Base-by-base conservation (phyloP, 1,140 invertebrate genomes). In the Heliconius himera region DNA sequence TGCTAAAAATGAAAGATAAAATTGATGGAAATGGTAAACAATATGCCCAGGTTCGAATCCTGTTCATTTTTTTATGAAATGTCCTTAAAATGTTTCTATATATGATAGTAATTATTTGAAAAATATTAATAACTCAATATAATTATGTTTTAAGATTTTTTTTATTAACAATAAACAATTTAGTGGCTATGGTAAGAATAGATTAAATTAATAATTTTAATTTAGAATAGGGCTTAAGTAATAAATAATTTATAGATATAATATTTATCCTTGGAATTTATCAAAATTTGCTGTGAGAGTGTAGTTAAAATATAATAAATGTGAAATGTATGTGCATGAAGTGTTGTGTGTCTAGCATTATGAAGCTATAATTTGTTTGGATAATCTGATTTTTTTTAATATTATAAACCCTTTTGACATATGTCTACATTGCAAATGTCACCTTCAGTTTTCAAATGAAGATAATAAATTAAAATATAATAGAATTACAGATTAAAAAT, bases 311-410 rank as follows among this genome's bases (percentile, higher is more conserved):
- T 41, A 41, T 41, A 72, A 72, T 74, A 72, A 54, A 36, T 70
- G 20, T 56, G 11, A 71, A 18, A 70, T 49, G 41, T 77, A 60
- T 81, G 76, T 78, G 73, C 56, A 70, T 73, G 74, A 79, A 29
- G 73, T 75, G 70, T 77, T 77, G 73, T 81, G 70, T 81, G 20
- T 46, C 70, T n/a, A 75, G 36, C 54, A 26, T 77, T 76, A 11
- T 29, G 9, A 29, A 66, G 22, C 13, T 11, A 66, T 18, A n/a
- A 60, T 60, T 60, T 11, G 8, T 60, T 22, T 60, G 20, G 49
- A 51, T 51, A 2, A 51, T 20, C 49, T 51, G 49, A 20, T 51
- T 18, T 51, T 51, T 20, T 36, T 36, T 6, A 33, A 51, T 51
- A 20, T 20, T 51, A 51, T 2, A 20, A 51, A 22, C 3, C 2